Evolutionary conservation across 2,113 vertebrate species (phyloP).

Genomic region (Alethe diademata): DNA sequence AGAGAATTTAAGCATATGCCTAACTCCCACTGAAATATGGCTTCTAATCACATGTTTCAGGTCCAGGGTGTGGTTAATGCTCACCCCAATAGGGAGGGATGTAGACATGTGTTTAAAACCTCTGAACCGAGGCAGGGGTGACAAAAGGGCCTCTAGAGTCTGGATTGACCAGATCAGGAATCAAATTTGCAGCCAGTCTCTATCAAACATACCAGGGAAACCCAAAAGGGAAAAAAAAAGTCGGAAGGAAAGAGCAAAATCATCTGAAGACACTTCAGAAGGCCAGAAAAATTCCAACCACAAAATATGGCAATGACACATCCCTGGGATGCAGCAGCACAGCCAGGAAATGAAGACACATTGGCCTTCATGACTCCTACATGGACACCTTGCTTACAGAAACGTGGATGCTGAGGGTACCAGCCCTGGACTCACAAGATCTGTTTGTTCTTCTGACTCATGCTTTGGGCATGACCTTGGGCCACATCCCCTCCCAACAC

Average conservation of each 20-base stretch:
- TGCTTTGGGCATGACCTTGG: background rate
- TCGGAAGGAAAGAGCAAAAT: background rate
- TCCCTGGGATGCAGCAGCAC: background rate
- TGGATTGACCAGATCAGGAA: background rate
- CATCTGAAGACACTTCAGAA: background rate
- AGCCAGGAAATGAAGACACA: background rate
- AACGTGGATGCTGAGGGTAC: background rate
- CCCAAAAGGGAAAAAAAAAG: background rate
- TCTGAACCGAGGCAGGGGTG: background rate
- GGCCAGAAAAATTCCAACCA: background rate
- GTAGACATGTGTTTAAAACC: background rate
- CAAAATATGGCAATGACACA: background rate
- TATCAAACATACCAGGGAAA: background rate
- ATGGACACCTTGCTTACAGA: background rate
- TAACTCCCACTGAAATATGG: constrained; percentile 14
- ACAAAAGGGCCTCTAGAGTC: background rate
- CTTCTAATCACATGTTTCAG: constrained; percentile 9
- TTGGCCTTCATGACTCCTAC: background rate
- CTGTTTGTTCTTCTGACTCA: background rate
- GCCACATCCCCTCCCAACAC: accelerated
- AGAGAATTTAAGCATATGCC: background rate
- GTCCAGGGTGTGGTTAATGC: background rate
- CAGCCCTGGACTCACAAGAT: background rate
- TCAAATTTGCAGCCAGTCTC: background rate
- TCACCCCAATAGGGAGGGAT: background rate